Base-by-base conservation (phyloP, 1,140 invertebrate species). In the Pygmarrhopalites habei region DNA sequence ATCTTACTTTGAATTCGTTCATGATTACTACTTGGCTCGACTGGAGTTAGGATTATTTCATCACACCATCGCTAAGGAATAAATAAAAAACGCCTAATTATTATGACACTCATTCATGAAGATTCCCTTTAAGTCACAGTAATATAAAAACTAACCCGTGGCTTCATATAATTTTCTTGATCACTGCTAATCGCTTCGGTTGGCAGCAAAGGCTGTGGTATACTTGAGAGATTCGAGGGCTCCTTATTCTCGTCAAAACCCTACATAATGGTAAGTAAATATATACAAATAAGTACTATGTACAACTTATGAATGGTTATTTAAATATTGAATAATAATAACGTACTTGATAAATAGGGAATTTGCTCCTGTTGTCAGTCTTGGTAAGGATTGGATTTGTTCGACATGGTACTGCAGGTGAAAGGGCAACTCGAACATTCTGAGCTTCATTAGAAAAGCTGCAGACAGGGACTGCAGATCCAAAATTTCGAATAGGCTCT, bases 371-470 rank as follows among this genome's bases (percentile, higher is more conserved):
- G 29, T 10, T 57, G 10, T 44, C 19, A 19, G 5, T 41, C 17
- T 28, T 43, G 5, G 2, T 3, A 19, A 19, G 2, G 30, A 21
- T 25, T 14, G 62, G 62, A n/a, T 58, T 64, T 15, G 57, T 0
- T 17, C 57, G n/a, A 2, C 35, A 55, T 14, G 63, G 59, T 21
- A 19, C 57, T 21, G 35, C 53, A 21, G 62, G 53, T 12, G 32
- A 46, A 0, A 68, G 44, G 17, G 57, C 39, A 39, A n/a, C 30
- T 47, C 67, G 23, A 44, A 65, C 44, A 14, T 43, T 56, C 12
- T 56, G 53, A 0, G 67, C 67, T 17, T 68, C 67, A 55, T 64
- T 67, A 7, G 52, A 49, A 14, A 41, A 15, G 1, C 56, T 58
- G 44, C n/a, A 26, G 17, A 43, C 32, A 26, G 67, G 67, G 32